Conservation (phyloP, 2,888 invertebrate genomes). For the Horisme vitalbata region DNA sequence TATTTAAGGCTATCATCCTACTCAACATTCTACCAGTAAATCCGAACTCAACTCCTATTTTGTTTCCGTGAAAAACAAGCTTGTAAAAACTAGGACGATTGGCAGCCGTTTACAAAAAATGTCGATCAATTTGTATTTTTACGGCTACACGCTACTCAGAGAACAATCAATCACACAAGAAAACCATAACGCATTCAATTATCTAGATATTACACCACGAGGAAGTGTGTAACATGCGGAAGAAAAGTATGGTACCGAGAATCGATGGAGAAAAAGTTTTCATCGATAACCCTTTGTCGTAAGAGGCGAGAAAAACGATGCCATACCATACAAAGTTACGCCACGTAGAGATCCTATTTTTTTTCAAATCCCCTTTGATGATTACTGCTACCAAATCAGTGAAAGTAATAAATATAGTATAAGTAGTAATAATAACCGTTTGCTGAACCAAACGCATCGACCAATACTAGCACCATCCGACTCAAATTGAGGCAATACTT, state of each 20-base stretch:
- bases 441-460: no score
- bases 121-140: slow-evolving; percentile 1
- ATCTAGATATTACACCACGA: slow-evolving; percentile 9
- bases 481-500: no score
- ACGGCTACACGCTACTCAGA: slow-evolving; percentile 8
- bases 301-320: not conserved
- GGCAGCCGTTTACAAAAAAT: not conserved
- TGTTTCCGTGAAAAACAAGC: no score
- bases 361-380: no score
- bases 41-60: no score
- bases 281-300: slow-evolving; percentile 9
- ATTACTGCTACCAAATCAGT: no score
- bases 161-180: slow-evolving; percentile 20
- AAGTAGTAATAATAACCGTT: no score
- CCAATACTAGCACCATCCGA: no score
- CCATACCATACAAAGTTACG: not conserved
- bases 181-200: slow-evolving; percentile 13
- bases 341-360: not conserved
- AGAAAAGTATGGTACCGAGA: slow-evolving; percentile 9
- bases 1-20: no score
- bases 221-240: slow-evolving; percentile 18
- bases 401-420: no score
- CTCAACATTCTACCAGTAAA: no score
- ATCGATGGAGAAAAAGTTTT: slow-evolving; percentile 11
- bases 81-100: no score